phyloP scores from a whole-genome alignment of 2,113 vertebrate genomes.

The Cyprinodon brontotheroides region DNA sequence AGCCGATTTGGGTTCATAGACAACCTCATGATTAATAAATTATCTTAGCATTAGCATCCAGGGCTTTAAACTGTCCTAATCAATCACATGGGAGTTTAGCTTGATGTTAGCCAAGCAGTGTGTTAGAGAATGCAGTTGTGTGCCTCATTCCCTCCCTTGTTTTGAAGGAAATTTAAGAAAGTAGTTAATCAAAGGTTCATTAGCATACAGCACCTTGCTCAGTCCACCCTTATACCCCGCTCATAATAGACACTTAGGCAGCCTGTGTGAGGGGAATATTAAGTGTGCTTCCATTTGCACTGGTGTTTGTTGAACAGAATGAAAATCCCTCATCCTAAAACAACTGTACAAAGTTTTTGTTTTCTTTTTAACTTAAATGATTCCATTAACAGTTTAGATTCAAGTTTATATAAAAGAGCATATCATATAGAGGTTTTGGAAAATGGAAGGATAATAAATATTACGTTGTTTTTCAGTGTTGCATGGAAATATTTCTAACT shows the following conservation, averaged over 20 bases:
- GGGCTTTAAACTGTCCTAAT: constrained; percentile 58
- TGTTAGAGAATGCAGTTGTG: constrained; percentile 15
- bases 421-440: not conserved
- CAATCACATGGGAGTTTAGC: constrained; percentile 59
- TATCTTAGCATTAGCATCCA: constrained; percentile 65
- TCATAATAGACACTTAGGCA: constrained; percentile 63
- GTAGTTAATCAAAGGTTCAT: constrained; percentile 80
- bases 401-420: not conserved
- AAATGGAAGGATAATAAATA: not conserved
- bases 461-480: not conserved
- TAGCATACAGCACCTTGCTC: constrained; percentile 68
- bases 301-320: constrained; percentile 32
- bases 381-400: constrained; percentile 20
- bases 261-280: constrained; percentile 63
- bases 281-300: constrained; percentile 34
- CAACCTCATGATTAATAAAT: constrained; percentile 65
- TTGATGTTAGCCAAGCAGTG: constrained; percentile 42
- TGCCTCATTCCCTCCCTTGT: constrained; percentile 49
- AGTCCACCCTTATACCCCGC: constrained; percentile 47
- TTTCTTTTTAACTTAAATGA: constrained; percentile 37
- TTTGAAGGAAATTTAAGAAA: constrained; percentile 72
- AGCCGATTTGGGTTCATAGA: constrained; percentile 33
- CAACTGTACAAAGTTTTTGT: constrained; percentile 47
- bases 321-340: constrained; percentile 9
- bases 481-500: not conserved